Evolutionary conservation across 2,113 vertebrate genomes (phyloP).

Genomic region (Pseudorectes ferrugineus): DNA sequence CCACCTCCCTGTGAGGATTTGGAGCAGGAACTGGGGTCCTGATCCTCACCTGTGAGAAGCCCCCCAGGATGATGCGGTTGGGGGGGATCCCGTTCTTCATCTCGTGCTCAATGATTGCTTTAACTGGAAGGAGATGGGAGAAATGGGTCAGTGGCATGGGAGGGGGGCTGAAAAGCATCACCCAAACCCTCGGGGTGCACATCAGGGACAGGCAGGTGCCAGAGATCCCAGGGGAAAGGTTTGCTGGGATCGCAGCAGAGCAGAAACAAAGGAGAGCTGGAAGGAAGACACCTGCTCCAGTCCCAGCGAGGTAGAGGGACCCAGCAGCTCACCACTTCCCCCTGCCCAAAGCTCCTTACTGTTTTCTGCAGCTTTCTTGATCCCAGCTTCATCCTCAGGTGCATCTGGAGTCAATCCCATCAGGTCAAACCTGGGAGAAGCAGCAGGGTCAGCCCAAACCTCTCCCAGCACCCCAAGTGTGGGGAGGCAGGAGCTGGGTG

Average conservation of each 20-base stretch:
- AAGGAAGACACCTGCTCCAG: background rate
- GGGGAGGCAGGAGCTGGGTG: background rate
- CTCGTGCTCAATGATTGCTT: constrained; percentile 95
- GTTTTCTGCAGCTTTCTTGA: constrained; percentile 94
- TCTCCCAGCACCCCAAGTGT: background rate
- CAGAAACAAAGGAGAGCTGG: background rate
- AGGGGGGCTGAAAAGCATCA: background rate
- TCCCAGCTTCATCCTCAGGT: constrained; percentile 92
- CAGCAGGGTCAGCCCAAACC: background rate
- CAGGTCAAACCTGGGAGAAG: constrained; percentile 88
- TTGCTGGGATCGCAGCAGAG: background rate
- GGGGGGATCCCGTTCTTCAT: constrained; percentile 93
- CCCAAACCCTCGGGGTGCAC: accelerated
- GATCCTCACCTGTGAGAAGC: constrained; percentile 91
- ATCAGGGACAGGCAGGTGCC: background rate
- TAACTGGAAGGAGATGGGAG: constrained; percentile 74
- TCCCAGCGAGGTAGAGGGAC: accelerated
- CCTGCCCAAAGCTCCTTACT: constrained; percentile 72
- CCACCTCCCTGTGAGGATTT: accelerated
- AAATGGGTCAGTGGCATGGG: background rate
- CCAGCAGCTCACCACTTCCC: background rate
- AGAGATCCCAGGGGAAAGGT: background rate
- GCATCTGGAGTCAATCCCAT: constrained; percentile 90
- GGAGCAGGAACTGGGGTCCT: background rate
- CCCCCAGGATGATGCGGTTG: constrained; percentile 90